A percentile compares a stretch with the other conserved stretches of the same genome.
Conservation (phyloP, 1,140 invertebrate genomes). For the Armadillidium nasatum region DNA sequence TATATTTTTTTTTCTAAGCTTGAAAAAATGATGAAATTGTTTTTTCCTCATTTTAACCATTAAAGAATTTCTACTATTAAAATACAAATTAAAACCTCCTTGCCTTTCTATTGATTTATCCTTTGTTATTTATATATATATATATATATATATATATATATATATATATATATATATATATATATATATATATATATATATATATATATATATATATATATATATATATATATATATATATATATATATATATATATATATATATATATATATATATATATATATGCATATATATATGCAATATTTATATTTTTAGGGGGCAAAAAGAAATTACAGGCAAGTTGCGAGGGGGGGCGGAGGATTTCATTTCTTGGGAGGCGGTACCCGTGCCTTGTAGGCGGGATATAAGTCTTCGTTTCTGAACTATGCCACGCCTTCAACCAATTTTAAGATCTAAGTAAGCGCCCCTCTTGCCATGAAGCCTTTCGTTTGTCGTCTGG, state of each 20-base stretch:
- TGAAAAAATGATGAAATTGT: no score
- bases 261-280: conserved; percentile 1
- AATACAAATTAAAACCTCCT: no score
- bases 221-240: no score
- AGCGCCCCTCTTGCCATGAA: conserved; percentile 34
- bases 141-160: conserved; percentile 26
- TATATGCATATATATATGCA: background rate
- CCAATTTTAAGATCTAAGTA: background rate
- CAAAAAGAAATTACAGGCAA: conserved; percentile 10
- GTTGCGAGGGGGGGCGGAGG: conserved; percentile 5
- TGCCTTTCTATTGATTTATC: no score
- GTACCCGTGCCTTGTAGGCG: background rate
- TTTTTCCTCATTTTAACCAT: no score
- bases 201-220: conserved; percentile 4
- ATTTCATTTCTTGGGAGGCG: background rate
- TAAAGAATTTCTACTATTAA: no score
- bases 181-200: conserved; percentile 18
- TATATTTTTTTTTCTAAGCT: no score
- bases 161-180: conserved; percentile 26
- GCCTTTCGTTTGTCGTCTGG: conserved; percentile 35
- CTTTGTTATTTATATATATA: background rate
- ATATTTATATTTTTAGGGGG: background rate
- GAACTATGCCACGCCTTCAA: background rate
- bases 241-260: no score
- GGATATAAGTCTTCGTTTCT: background rate